Percentiles rank a stretch among this genome's conserved stretches.
Evolutionary conservation across 2,797 vertebrate species (phyloP).

Genomic region (Argentina silus): DNA sequence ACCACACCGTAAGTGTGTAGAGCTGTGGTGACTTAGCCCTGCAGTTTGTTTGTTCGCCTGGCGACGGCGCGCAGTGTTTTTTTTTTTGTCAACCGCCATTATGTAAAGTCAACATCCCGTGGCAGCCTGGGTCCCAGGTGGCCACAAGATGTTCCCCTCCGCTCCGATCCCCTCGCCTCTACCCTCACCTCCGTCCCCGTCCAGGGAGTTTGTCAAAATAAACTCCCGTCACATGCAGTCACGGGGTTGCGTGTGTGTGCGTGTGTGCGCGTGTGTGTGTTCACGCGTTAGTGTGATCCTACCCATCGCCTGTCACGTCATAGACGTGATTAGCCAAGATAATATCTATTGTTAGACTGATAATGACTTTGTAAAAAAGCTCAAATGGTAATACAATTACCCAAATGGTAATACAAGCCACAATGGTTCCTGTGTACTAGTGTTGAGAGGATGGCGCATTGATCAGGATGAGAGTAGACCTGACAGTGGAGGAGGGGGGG

Average conservation of each 20-base stretch:
- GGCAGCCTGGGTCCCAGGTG: conserved; percentile 67
- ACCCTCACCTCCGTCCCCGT: conserved; percentile 17
- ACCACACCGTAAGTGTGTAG: neutral
- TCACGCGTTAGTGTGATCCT: neutral
- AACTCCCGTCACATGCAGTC: conserved; percentile 13
- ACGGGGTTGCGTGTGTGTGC: conserved; percentile 1
- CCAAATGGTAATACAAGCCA: no score
- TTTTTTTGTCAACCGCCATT: conserved; percentile 54
- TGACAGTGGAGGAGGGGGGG: neutral
- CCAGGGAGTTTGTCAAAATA: conserved; percentile 27
- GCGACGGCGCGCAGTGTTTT: conserved; percentile 28
- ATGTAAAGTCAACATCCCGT: conserved; percentile 66
- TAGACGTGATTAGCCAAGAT: neutral
- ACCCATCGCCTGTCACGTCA: no score
- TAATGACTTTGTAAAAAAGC: no score
- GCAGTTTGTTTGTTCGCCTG: conserved; percentile 32
- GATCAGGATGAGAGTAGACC: conserved; percentile 20
- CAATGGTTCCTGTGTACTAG: neutral
- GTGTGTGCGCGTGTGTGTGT: conserved; percentile 5
- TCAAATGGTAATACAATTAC: no score
- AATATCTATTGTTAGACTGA: neutral
- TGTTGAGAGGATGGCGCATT: conserved; percentile 20
- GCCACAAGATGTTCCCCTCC: conserved; percentile 61
- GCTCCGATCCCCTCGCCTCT: neutral
- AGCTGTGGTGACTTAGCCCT: conserved; percentile 19